Evolutionary conservation across 1,140 invertebrate genomes (phyloP), one percentile per base, ranked within the genome.

Genomic region (Macrobrachium nipponense): DNA sequence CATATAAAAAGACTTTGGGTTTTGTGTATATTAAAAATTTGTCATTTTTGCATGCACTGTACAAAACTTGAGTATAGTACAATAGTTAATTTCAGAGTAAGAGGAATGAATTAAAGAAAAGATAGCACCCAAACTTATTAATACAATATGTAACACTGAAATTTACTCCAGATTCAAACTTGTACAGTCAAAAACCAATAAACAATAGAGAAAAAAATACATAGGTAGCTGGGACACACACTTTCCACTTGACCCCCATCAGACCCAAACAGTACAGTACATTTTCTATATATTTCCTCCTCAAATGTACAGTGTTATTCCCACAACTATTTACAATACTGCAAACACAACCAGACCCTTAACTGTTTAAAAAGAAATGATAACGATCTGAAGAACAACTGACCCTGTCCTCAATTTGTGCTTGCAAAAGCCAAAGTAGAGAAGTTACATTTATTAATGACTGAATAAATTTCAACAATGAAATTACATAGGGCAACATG

Each of bases 101-200:
- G 8, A 10, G 7, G 8, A 51, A 51, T 51, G 12, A 51, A 51
- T 51, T 51, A 51, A 51, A 8, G 12, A 51, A 51, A 51, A 51
- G 7, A 51, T 79, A 79, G 77, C 77, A 79, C 77, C 77, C 77
- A 79, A 79, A 79, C 77, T 79, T 79, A 79, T 79, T 79, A 79
- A 79, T 79, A 79, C 64, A 79, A 79, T 79, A 79, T 64, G 60
- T 79, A 79, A 79, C 77, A 79, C 77, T 79, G 77, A 79, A 79
- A 79, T 79, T 79, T 79, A 79, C 77, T 79, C 77, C 61, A 61
- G 77, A 79, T 79, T 79, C 44, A 79, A 64, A 79, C 77, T 79
- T 66, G 77, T 58, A 79, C 77, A 79, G 77, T 79, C 77, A 79
- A 79, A 79, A 79, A 79, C 77, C 77, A 66, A 79, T 79, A 79